Evolutionary conservation across 2,113 vertebrate genomes (phyloP), one percentile per base, ranked within the genome.

Genomic region (Marcusenius ussheri): DNA sequence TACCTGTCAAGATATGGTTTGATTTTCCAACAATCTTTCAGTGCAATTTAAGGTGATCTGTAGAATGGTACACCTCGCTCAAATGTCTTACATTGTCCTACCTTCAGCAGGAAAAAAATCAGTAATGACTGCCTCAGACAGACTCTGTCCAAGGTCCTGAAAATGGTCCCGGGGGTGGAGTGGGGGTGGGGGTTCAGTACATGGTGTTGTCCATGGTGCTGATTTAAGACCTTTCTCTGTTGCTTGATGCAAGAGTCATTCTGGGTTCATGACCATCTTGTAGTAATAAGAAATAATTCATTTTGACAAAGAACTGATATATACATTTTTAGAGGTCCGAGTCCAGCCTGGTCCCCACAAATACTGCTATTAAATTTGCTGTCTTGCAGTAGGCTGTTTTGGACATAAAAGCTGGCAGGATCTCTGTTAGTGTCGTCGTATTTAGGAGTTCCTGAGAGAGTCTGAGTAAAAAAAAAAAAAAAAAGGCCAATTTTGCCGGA

Each of bases 211-310:
- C 83, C 45, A 70, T 89, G 94, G 94, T 95, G 93, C 95, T 95
- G 94, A 95, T 95, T 94, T 94, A 94, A 80, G 74, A 80, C 93
- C 92, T 84, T 84, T 45, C 58, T 17, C 90, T 90, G 90, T 93
- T 94, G 92, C 93, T 93, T 94, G 94, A 87, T 39, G 31, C 11
- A 87, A 19, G 15, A 53, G 85, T 21, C 27, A 27, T 53, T 87
- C 45, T 50, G 10, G 50, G 85, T 49, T 46, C 93, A 92, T 8
- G 90, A 91, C 91, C 35, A 35, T 31, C n/a, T 27, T n/a, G 17
- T 50, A 86, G 45, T 27, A 88, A 11, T 58, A 21, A 58, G 53
- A 46, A 42, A 87, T 27, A 27, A 87, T 87, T 35, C n/a, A 56
- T 35, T 87, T 49, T 39, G 35, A 39, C 74, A 17, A 39, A n/a